Evolutionary conservation across 2,888 invertebrate species (phyloP).

Genomic region (Tryphoninae sp.): DNA sequence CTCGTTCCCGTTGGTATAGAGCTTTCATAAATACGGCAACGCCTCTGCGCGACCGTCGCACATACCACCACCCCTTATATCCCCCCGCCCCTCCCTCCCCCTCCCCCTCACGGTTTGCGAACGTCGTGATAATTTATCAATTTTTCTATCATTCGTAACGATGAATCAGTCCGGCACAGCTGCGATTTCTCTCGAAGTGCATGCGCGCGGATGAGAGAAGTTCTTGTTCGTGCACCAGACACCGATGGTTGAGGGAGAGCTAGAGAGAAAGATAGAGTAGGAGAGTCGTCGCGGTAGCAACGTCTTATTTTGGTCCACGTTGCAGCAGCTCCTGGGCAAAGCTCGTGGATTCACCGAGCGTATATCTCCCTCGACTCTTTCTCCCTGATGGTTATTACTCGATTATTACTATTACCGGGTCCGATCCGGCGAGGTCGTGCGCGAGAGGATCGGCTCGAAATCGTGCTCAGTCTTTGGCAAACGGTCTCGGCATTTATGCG

Average conservation of each 20-base stretch:
- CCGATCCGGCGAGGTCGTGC: slow-evolving; percentile 67
- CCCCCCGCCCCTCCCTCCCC: slow-evolving; percentile 5
- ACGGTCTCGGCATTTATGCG: slow-evolving; percentile 66
- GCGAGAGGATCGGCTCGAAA: slow-evolving; percentile 46
- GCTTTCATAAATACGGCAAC: slow-evolving; percentile 39
- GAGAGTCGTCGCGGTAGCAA: slow-evolving; percentile 43
- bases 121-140: slow-evolving; percentile 42
- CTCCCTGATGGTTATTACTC: slow-evolving; percentile 68
- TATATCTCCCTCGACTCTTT: slow-evolving; percentile 62
- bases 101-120: neutral
- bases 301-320: slow-evolving; percentile 57
- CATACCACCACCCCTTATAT: slow-evolving; percentile 25
- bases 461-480: slow-evolving; percentile 64
- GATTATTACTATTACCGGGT: slow-evolving; percentile 71
- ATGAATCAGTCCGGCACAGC: slow-evolving; percentile 29
- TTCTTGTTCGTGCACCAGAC: slow-evolving; percentile 3
- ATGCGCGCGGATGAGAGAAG: neutral
- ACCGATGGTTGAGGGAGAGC: neutral
- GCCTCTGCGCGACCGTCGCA: slow-evolving; percentile 20
- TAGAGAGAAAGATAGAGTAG: neutral
- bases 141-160: slow-evolving; percentile 18
- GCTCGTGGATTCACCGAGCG: slow-evolving; percentile 49
- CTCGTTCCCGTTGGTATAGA: neutral
- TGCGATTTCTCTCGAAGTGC: neutral
- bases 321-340: slow-evolving; percentile 57